Evolutionary conservation across 2,797 vertebrate species (phyloP), one percentile per base, ranked within the genome.

Genomic region (Falco rusticolus): DNA sequence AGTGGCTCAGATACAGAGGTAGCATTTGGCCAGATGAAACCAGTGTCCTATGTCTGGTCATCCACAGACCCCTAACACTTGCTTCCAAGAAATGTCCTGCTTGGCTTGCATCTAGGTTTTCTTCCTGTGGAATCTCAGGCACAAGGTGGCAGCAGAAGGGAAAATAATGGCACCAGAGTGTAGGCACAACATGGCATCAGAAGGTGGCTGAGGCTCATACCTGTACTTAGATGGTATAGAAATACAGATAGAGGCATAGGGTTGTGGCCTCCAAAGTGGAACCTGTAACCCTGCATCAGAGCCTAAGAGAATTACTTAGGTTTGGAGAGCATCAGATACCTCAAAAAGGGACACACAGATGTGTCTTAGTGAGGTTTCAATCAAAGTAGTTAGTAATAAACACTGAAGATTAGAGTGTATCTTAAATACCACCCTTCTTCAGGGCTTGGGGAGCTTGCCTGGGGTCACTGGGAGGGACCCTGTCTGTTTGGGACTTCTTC

Each of bases 1-100:
- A 34, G 29, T 71, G 56, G 50, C 45, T 89, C 21, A 92, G 78
- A 51, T 16, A 50, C 0, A 80, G 51, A 63, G 45, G 19, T 20
- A 77, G 78, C 13, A 60, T 71, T 75, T 82, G 54, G 19, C 41
- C 45, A 82, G 28, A 57, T 60, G 18, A 91, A 89, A 53, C 9
- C 47, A 76, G 24, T 0, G 1, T n/a, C 12, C 15, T 22, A 8
- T 0, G 6, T 31, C 45, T 74, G 45, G 4, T 80, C 22, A 70
- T 29, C n/a, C 0, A 0, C n/a, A 84, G 29, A 6, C 11, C 33
- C 53, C 39, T 86, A 41, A 71, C 11, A 31, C 5, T 59, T 57
- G 14, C 10, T 54, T 54, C 37, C 3, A 2, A 37, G 41, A 79
- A 84, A 68, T 71, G 5, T 28, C 18, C 22, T 71, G 25, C 37